phyloP scores from a whole-genome alignment of 2,888 invertebrate genomes.

The Tortrix viridana region DNA sequence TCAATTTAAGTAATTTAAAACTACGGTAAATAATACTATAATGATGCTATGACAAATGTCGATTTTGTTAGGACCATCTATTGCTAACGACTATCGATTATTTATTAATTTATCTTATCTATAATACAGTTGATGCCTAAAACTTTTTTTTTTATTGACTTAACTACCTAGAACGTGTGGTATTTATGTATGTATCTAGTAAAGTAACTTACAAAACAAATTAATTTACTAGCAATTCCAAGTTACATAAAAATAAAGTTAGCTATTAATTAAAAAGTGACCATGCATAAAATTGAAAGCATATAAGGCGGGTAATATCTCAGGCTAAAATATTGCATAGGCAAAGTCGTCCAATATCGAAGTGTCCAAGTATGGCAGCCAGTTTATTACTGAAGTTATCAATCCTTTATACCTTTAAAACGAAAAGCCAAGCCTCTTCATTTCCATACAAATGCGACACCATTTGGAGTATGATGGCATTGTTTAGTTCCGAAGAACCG shows the following conservation, averaged over 20 bases:
- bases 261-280: slow-evolving; percentile 4
- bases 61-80: neutral
- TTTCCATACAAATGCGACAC: too few relatives aligned
- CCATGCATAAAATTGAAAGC: neutral
- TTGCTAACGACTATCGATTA: neutral
- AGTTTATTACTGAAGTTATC: slow-evolving; percentile 1
- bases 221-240: neutral
- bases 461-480: too few relatives aligned
- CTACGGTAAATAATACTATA: too few relatives aligned
- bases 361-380: neutral
- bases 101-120: neutral
- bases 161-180: too few relatives aligned
- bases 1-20: too few relatives aligned
- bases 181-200: too few relatives aligned
- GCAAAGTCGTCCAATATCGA: neutral
- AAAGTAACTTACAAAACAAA: neutral
- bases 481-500: too few relatives aligned
- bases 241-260: neutral
- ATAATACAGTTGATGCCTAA: too few relatives aligned
- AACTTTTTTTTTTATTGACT: too few relatives aligned
- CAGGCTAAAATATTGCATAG: neutral
- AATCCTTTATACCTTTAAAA: neutral
- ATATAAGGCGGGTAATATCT: neutral
- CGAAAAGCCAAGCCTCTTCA: too few relatives aligned
- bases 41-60: neutral